Percentiles rank a stretch among this genome's conserved stretches.
Evolutionary conservation across 2,113 vertebrate genomes (phyloP).

Genomic region (Prinia subflava): DNA sequence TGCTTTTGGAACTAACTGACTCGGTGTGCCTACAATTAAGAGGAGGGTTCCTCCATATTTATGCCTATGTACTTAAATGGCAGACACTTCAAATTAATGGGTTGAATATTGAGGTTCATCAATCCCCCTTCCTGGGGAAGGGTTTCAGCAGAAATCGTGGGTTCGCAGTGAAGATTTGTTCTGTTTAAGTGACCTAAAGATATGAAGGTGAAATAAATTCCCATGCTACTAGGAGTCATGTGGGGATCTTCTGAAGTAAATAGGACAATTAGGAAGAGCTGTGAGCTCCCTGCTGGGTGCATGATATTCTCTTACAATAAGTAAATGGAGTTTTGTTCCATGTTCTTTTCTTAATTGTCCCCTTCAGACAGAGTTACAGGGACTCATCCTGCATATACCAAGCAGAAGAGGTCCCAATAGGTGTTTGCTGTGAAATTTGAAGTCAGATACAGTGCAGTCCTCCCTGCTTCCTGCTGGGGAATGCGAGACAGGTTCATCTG

Average conservation of each 20-base stretch:
- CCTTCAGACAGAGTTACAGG: not conserved
- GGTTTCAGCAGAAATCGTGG: not conserved
- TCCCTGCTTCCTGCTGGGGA: not conserved
- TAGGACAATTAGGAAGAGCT: not conserved
- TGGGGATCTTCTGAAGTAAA: not conserved
- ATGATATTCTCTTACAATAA: not conserved
- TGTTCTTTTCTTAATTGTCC: not conserved
- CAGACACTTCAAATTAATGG: not conserved
- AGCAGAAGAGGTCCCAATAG: not conserved
- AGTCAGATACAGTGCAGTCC: not conserved
- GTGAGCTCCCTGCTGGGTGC: not conserved
- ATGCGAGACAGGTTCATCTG: not conserved
- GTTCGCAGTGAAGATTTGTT: not conserved
- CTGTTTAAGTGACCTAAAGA: constrained; percentile 19
- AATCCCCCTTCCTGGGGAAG: not conserved
- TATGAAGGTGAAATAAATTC: constrained; percentile 31
- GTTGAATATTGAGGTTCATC: not conserved
- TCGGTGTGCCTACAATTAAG: not conserved
- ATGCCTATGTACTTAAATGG: not conserved
- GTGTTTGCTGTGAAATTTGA: not conserved
- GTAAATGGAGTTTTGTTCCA: not conserved
- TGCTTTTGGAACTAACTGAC: not conserved
- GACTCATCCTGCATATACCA: not conserved
- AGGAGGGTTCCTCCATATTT: not conserved
- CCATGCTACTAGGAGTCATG: not conserved